A percentile compares a stretch with the other conserved stretches of the same genome.
Evolutionary conservation across 2,888 invertebrate genomes (phyloP).

Genomic region (Tiliacea citrago): DNA sequence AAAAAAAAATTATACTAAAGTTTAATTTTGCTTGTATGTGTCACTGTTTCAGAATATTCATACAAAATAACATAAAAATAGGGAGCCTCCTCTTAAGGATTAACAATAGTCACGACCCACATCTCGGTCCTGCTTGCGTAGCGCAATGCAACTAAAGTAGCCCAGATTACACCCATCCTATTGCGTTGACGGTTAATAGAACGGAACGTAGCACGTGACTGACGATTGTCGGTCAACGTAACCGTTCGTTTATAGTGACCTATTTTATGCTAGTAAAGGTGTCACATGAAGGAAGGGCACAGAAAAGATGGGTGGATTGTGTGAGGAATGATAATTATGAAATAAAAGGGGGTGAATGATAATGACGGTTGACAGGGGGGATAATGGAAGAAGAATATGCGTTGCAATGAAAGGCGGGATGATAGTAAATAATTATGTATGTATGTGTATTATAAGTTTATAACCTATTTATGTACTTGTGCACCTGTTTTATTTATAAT

Average conservation of each 20-base stretch:
- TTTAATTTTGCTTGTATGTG: no score
- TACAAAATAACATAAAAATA: no score
- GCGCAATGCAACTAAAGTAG: constrained; percentile 37
- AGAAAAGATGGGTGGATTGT: neutral
- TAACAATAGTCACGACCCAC: constrained; percentile 25
- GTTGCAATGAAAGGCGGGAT: no score
- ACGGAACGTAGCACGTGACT: constrained; percentile 46
- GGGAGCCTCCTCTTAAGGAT: no score
- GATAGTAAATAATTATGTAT: no score
- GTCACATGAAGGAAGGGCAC: no score
- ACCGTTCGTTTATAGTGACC: constrained; percentile 7
- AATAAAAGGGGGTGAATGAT: neutral
- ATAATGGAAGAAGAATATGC: neutral
- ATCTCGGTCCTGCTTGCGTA: constrained; percentile 43
- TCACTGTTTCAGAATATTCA: no score
- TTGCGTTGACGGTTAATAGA: constrained; percentile 47
- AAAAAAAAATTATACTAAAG: no score
- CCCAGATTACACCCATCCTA: constrained; percentile 42
- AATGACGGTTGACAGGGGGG: neutral
- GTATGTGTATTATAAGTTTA: no score
- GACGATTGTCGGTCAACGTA: constrained; percentile 25
- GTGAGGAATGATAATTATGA: neutral
- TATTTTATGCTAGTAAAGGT: neutral
- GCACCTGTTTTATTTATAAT: no score
- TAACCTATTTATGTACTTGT: no score